Conservation (phyloP, 1,140 invertebrate species). For the Lucilia cuprina region DNA sequence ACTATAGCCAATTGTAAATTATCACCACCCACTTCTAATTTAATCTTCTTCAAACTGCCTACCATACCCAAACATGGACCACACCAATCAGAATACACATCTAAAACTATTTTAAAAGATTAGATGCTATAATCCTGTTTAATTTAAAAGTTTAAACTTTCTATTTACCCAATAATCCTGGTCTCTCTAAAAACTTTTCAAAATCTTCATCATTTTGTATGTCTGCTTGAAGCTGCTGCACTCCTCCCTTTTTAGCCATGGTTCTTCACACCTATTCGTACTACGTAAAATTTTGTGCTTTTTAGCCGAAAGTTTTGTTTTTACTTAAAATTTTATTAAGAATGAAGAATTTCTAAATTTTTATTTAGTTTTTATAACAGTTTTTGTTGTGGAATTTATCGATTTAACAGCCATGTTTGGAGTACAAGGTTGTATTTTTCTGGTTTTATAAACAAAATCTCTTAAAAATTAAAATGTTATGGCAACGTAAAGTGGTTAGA, state of each 20-base stretch:
- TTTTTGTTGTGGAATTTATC: background rate
- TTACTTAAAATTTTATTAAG: background rate
- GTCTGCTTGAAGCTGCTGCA: slow-evolving; percentile 79
- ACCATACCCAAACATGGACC: slow-evolving; percentile 89
- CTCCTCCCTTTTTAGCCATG: slow-evolving; percentile 76
- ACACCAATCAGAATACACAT: slow-evolving; percentile 93
- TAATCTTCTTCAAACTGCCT: slow-evolving; percentile 85
- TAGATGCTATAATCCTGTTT: slow-evolving; percentile 39
- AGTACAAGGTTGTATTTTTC: background rate
- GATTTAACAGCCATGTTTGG: background rate
- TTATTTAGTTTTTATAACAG: background rate
- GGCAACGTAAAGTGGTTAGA: background rate
- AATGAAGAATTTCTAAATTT: background rate
- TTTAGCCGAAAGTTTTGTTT: too few relatives aligned
- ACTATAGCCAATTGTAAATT: slow-evolving; percentile 81
- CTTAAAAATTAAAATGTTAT: background rate
- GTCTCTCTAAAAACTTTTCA: slow-evolving; percentile 77
- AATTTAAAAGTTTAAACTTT: background rate
- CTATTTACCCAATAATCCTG: slow-evolving; percentile 78
- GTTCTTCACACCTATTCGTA: background rate
- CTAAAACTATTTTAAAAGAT: slow-evolving; percentile 61
- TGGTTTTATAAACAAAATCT: too few relatives aligned
- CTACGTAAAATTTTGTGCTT: background rate
- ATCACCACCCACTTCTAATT: slow-evolving; percentile 87
- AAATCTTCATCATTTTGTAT: slow-evolving; percentile 88